A percentile compares a stretch with the other conserved stretches of the same genome.
Conservation (phyloP, 2,888 invertebrate species). For the Pterostichus madidus region DNA sequence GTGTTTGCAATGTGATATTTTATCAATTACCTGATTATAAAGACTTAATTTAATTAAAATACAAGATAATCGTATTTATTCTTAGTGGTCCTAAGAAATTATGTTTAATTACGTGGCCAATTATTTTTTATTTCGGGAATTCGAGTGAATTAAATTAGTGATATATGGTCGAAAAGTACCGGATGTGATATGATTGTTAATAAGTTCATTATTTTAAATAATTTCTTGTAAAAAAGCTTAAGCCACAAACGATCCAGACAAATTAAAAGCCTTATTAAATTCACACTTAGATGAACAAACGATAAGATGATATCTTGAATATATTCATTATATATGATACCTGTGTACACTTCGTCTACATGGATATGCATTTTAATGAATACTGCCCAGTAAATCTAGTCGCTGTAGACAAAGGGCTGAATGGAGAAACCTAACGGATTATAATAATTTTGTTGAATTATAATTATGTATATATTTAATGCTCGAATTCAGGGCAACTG, state of each 20-base stretch:
- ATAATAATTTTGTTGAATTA: constrained; percentile 44
- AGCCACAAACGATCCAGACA: constrained; percentile 62
- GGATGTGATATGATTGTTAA: constrained; percentile 65
- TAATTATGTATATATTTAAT: constrained; percentile 16
- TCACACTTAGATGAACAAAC: constrained; percentile 64
- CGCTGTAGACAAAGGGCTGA: constrained; percentile 46
- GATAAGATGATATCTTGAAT: constrained; percentile 65
- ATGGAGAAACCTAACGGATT: constrained; percentile 24
- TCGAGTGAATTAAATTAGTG: constrained; percentile 58
- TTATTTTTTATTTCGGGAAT: constrained; percentile 60
- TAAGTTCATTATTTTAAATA: constrained; percentile 66
- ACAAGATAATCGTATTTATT: constrained; percentile 7
- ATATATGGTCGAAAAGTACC: constrained; percentile 59
- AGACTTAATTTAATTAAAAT: constrained; percentile 13
- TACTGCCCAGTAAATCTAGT: constrained; percentile 27
- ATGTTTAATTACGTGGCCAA: constrained; percentile 36
- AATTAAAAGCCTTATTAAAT: constrained; percentile 66
- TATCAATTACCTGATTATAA: not conserved
- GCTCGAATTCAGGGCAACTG: not conserved
- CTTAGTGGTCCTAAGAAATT: constrained; percentile 34
- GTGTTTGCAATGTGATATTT: too few relatives aligned
- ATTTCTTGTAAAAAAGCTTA: constrained; percentile 61
- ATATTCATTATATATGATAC: constrained; percentile 66
- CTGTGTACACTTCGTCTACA: constrained; percentile 31
- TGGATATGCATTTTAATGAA: constrained; percentile 59